Evolutionary conservation across 1,140 invertebrate genomes (phyloP).

Genomic region (Drepana arcuata): DNA sequence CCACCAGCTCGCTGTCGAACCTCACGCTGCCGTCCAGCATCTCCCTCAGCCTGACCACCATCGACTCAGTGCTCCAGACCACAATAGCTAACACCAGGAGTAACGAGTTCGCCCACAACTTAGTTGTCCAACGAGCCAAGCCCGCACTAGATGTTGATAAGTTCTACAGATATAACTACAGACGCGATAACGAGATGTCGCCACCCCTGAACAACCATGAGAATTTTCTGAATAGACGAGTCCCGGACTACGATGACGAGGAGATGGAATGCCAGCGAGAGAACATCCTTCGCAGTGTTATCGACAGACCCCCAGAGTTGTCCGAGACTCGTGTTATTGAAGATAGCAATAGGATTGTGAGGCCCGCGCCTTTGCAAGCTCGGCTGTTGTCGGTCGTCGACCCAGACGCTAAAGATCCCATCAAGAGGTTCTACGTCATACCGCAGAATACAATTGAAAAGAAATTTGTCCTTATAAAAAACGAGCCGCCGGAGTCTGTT

Average conservation of each 20-base stretch:
- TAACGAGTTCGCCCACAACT: conserved; percentile 49
- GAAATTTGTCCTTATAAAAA: conserved; percentile 67
- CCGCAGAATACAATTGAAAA: conserved; percentile 57
- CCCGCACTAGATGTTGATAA: too few species aligned
- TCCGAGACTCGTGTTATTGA: conserved; percentile 48
- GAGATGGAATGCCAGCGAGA: conserved; percentile 39
- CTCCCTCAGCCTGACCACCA: conserved; percentile 35
- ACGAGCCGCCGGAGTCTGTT: conserved; percentile 58
- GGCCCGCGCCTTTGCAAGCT: conserved; percentile 50
- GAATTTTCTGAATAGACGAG: conserved; percentile 50
- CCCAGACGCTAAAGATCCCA: conserved; percentile 38
- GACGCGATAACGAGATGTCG: conserved; percentile 33
- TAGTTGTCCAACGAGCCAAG: conserved; percentile 39
- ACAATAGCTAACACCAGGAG: conserved; percentile 25
- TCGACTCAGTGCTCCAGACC: conserved; percentile 21
- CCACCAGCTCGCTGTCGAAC: conserved; percentile 30
- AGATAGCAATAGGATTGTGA: conserved; percentile 52
- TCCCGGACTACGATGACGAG: conserved; percentile 55
- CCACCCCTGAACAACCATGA: conserved; percentile 45
- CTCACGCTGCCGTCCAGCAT: conserved; percentile 34
- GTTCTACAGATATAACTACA: too few species aligned
- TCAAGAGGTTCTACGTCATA: conserved; percentile 56
- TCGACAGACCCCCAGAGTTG: conserved; percentile 39
- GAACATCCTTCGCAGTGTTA: conserved; percentile 21
- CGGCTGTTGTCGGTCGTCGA: conserved; percentile 47